Percentiles rank a stretch among this genome's conserved stretches.
phyloP scores from a whole-genome alignment of 2,113 vertebrate genomes.

The Plecotus auritus region DNA sequence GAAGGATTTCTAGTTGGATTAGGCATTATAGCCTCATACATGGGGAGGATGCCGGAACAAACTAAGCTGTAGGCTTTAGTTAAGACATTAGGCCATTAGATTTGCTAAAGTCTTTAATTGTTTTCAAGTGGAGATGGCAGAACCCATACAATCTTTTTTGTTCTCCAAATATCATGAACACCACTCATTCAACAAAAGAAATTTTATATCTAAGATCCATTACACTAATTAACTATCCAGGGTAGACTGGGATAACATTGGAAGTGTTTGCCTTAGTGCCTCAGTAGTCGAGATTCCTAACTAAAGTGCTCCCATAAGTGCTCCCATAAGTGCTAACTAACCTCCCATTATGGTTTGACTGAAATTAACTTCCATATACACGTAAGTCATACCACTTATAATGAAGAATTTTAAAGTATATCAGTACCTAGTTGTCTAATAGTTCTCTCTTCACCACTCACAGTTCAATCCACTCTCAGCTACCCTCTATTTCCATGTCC shows the following conservation, averaged over 20 bases:
- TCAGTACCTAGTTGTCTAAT: not conserved
- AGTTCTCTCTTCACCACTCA: not conserved
- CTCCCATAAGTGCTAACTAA: not conserved
- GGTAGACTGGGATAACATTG: not conserved
- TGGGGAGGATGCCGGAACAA: not conserved
- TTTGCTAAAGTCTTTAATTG: not conserved
- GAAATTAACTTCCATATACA: not conserved
- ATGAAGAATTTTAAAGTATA: not conserved
- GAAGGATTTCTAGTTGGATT: not conserved
- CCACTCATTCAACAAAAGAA: not conserved
- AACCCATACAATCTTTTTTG: not conserved
- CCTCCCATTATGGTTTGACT: not conserved
- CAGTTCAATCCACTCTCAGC: not conserved
- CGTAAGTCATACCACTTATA: not conserved
- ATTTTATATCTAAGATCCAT: conserved; percentile 11
- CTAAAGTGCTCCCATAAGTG: not conserved
- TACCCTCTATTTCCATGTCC: not conserved
- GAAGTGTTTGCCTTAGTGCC: not conserved
- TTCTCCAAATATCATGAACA: not conserved
- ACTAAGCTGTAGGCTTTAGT: not conserved
- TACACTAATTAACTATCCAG: not conserved
- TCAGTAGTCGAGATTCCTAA: conserved; percentile 11
- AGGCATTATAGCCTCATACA: not conserved
- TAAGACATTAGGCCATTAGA: not conserved
- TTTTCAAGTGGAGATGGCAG: not conserved